A percentile compares a stretch with the other conserved stretches of the same genome.
Evolutionary conservation across 2,113 vertebrate genomes (phyloP).

Genomic region (Antechinus flavipes): DNA sequence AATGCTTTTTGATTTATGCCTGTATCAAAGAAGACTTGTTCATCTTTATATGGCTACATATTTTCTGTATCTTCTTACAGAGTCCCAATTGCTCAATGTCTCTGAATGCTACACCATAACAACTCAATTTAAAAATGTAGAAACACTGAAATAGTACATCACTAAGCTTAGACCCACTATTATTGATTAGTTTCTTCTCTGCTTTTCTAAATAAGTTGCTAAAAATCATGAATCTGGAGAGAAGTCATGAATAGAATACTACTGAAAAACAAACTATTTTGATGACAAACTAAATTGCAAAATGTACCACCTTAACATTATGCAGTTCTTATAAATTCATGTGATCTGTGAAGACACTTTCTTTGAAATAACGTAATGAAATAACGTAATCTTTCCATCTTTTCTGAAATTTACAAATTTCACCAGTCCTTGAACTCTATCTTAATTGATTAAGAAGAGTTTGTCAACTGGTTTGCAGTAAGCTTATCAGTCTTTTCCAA

Average conservation of each 20-base stretch:
- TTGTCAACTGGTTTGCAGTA: neutral
- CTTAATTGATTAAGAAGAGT: neutral
- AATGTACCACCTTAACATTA: neutral
- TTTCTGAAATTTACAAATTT: constrained; percentile 27
- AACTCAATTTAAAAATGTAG: constrained; percentile 29
- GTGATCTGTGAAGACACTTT: neutral
- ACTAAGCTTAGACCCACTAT: neutral
- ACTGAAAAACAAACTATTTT: constrained; percentile 26
- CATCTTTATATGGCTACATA: constrained; percentile 2
- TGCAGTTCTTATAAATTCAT: constrained; percentile 6
- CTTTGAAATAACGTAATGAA: constrained; percentile 25
- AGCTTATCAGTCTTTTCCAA: neutral
- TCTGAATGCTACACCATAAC: constrained; percentile 30
- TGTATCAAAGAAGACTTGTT: neutral
- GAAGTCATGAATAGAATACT: constrained; percentile 11
- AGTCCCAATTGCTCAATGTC: neutral
- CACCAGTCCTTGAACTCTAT: constrained; percentile 7
- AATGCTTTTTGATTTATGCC: neutral
- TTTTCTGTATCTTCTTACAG: constrained; percentile 8
- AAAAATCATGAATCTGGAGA: constrained; percentile 43
- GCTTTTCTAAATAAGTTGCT: constrained; percentile 49
- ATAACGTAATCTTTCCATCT: neutral
- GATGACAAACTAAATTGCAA: neutral
- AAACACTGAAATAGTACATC: constrained; percentile 32
- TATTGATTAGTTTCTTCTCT: constrained; percentile 51